These are phyloP conservation scores for Cephus nigrinus DNA, from an alignment of 2,888 invertebrate species.

Conservation along the genomic window DNA sequence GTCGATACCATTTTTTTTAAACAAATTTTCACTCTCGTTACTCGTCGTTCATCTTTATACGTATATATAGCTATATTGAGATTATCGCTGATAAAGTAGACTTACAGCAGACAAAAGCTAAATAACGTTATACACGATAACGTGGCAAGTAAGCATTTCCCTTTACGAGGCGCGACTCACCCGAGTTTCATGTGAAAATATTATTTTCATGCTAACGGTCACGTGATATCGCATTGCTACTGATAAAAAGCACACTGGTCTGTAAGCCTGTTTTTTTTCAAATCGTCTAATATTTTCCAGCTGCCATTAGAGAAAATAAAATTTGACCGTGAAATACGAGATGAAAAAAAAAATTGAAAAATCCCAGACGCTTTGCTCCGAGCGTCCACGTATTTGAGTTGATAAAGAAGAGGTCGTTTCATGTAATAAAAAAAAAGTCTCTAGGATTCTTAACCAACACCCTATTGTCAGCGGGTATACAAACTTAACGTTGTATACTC, in stretches of 20 bases:
- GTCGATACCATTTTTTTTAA: not conserved
- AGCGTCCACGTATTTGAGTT: not conserved
- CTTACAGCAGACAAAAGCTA: too few species aligned
- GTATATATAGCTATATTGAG: too few species aligned
- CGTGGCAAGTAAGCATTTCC: not conserved
- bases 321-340: constrained; percentile 28
- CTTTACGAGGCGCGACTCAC: constrained; percentile 32
- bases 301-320: not conserved
- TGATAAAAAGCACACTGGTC: constrained; percentile 5
- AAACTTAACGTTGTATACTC: not conserved
- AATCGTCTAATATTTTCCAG: not conserved
- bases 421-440: not conserved
- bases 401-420: not conserved
- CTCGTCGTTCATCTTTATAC: not conserved
- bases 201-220: constrained; percentile 35
- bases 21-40: not conserved
- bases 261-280: not conserved
- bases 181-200: constrained; percentile 42
- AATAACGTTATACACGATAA: not conserved
- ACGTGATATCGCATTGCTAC: constrained; percentile 30
- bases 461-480: not conserved
- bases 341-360: not conserved
- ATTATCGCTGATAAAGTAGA: too few species aligned
- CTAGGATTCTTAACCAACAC: not conserved
- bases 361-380: not conserved